Evolutionary conservation across 2,113 vertebrate genomes (phyloP).

Genomic region (Fulica atra): DNA sequence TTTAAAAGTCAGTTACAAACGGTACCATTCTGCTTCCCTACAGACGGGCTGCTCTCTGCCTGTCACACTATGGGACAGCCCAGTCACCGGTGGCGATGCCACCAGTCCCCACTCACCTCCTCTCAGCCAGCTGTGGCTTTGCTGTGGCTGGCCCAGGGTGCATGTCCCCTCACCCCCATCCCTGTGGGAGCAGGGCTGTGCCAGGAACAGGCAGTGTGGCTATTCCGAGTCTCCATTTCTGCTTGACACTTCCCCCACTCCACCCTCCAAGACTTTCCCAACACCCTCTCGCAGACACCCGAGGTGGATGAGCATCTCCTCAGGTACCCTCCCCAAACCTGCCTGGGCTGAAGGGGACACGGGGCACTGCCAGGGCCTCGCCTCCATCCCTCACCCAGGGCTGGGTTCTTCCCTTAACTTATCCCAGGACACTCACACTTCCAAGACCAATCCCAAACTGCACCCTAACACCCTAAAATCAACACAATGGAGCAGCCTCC

Average conservation of each 20-base stretch:
- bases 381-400: rapidly evolving
- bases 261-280: neutral
- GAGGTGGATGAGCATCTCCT: neutral
- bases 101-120: neutral
- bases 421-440: neutral
- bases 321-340: neutral
- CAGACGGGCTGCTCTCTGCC: neutral
- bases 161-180: rapidly evolving
- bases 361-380: rapidly evolving
- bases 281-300: neutral
- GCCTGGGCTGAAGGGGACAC: rapidly evolving
- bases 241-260: neutral
- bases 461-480: rapidly evolving
- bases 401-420: neutral
- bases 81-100: neutral
- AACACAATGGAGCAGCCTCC: neutral
- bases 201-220: neutral
- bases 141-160: neutral
- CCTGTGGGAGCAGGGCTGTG: rapidly evolving
- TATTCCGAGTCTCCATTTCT: neutral
- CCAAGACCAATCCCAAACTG: neutral
- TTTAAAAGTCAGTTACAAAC: slow-evolving; percentile 16
- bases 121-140: rapidly evolving
- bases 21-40: neutral
- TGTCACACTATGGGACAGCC: neutral